A percentile compares a stretch with the other conserved stretches of the same genome.
Conservation (phyloP, 2,113 vertebrate genomes). For the Rostratula benghalensis region DNA sequence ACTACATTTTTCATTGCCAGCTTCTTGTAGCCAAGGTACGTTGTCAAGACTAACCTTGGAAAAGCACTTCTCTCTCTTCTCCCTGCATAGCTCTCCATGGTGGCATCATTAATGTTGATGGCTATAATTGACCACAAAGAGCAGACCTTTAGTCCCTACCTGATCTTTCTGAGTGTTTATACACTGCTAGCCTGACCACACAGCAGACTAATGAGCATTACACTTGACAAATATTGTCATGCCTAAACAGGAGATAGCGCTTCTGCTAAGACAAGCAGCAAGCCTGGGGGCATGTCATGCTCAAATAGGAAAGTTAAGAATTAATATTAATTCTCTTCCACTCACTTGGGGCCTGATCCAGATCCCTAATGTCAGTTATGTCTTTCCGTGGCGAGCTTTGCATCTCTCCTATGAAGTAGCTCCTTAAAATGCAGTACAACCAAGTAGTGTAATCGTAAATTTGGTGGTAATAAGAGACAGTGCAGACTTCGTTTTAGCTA, state of each 20-base stretch:
- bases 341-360: not conserved
- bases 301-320: slow-evolving; percentile 6
- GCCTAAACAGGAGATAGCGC: slow-evolving; percentile 22
- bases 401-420: not conserved
- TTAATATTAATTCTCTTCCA: slow-evolving; percentile 27
- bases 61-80: slow-evolving; percentile 6
- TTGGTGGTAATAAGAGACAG: not conserved
- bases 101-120: slow-evolving; percentile 53
- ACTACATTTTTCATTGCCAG: slow-evolving; percentile 5
- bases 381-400: not conserved
- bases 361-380: not conserved
- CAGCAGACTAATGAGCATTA: slow-evolving; percentile 41
- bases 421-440: not conserved
- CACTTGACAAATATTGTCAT: slow-evolving; percentile 57
- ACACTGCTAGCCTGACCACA: slow-evolving; percentile 45
- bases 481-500: not conserved
- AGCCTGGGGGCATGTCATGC: not conserved
- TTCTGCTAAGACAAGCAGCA: slow-evolving; percentile 20
- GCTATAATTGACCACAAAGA: slow-evolving; percentile 55
- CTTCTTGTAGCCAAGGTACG: not conserved
- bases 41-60: slow-evolving; percentile 31
- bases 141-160: slow-evolving; percentile 46
- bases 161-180: slow-evolving; percentile 36
- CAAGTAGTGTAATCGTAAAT: not conserved
- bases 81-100: not conserved